Evolutionary conservation across 2,888 invertebrate species (phyloP).

Genomic region (Orthosia cruda): DNA sequence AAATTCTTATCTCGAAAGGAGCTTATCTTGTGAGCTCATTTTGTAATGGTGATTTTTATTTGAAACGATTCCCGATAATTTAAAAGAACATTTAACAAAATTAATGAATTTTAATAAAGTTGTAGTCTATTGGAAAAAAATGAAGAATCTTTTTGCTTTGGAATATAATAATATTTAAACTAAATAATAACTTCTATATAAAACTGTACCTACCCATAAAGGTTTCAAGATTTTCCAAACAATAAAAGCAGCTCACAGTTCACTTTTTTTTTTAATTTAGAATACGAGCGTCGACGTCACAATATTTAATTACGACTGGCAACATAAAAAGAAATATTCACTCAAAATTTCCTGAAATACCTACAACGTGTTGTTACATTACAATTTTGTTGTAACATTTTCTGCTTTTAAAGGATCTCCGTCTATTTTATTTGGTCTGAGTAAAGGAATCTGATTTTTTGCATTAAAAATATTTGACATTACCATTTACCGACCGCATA

Average conservation of each 20-base stretch:
- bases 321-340: conserved; percentile 12
- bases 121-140: no score
- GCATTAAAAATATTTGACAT: no score
- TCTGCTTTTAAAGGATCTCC: neutral
- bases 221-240: neutral
- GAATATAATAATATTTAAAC: no score
- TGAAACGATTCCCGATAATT: no score
- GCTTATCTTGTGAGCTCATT: no score
- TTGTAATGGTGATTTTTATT: no score
- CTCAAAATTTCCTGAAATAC: conserved; percentile 31
- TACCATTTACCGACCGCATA: neutral
- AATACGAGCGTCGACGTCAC: conserved; percentile 1
- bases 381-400: conserved; percentile 19
- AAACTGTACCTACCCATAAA: neutral
- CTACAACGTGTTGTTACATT: conserved; percentile 14
- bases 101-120: no score
- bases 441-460: neutral
- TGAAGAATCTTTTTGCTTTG: neutral
- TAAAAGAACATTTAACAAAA: no score
- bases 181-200: no score
- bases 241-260: neutral
- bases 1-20: no score
- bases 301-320: no score
- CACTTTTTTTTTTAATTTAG: neutral
- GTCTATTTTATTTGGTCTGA: no score